These are phyloP conservation scores for Orchesella flavescens DNA, from an alignment of 2,888 invertebrate species.

Conservation along the genomic window DNA sequence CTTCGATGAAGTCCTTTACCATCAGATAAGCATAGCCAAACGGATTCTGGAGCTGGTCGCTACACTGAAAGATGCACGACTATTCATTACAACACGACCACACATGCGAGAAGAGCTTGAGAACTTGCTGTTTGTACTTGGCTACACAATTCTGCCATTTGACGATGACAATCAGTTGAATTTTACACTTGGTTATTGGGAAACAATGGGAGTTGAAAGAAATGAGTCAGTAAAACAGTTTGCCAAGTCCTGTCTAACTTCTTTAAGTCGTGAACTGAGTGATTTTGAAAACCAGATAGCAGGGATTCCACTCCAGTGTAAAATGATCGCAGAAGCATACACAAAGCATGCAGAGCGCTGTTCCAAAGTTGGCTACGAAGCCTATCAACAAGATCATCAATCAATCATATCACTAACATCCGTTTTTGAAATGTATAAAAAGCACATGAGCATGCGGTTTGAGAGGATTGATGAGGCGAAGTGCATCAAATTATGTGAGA, in stretches of 20 bases:
- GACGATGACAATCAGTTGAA: not conserved
- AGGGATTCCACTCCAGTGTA: constrained; percentile 1
- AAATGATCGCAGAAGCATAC: not conserved
- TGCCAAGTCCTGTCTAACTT: not conserved
- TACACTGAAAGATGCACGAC: not conserved
- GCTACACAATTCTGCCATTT: constrained; percentile 3
- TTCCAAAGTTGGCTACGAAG: too few species aligned
- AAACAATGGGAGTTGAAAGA: not conserved
- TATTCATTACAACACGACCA: not conserved
- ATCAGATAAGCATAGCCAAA: not conserved
- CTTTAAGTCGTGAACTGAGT: not conserved
- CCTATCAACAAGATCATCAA: too few species aligned
- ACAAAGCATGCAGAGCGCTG: not conserved
- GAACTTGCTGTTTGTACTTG: not conserved
- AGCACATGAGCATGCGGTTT: too few species aligned
- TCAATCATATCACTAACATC: too few species aligned
- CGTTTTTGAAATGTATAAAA: too few species aligned
- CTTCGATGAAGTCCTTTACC: constrained; percentile 1
- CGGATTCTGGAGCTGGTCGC: too few species aligned
- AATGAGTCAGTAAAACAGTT: not conserved
- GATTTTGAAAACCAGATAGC: not conserved
- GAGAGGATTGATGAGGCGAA: too few species aligned
- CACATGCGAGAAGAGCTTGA: constrained; percentile 14
- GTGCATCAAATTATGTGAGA: too few species aligned
- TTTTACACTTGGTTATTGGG: not conserved